Evolutionary conservation across 2,113 vertebrate genomes (phyloP), one percentile per base, ranked within the genome.

Genomic region (Tichodroma muraria): DNA sequence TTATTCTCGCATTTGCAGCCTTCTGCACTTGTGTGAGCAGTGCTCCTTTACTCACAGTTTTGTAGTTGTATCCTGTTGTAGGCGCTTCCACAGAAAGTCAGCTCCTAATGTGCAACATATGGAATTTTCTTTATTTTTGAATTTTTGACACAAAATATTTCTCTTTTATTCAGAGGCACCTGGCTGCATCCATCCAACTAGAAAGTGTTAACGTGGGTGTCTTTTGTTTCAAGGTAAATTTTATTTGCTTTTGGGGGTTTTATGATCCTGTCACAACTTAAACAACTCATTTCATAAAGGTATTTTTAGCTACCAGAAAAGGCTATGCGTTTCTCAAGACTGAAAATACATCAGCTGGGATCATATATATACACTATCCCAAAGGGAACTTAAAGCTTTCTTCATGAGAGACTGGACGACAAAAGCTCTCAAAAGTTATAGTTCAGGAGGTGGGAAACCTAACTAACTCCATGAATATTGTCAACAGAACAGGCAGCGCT

Each of bases 331-430:
- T 94, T 42, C 87, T 94, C 42, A 50, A 47, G 78, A 76, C 42
- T 79, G 65, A 94, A 96, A 95, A 87, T 59, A 85, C 52, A 64
- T 96, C 89, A 93, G 10, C 42, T 95, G 78, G 78, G 85, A 59
- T 94, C 68, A 63, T 69, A 80, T 85, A 65, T 71, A 91, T 49
- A 65, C n/a, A 37, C 13, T 24, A 73, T 91, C 95, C 75, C 91
- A 82, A 92, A 91, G 93, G 91, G 75, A 88, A 91, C 84, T 82
- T 89, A 96, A 97, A 94, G 80, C 87, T 94, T 92, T 92, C 84
- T 92, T 91, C 78, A 61, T 92, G 69, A 89, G 77, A 71, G 76
- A 38, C 68, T 88, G 60, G 68, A 94, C 0, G 69, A 88, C 83
- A 80, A 90, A 96, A 93, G 7, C 27, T 79, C 65, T 69, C 45